Evolutionary conservation across 2,797 vertebrate species (phyloP), one percentile per base, ranked within the genome.

Genomic region (Sebastes oblongus): DNA sequence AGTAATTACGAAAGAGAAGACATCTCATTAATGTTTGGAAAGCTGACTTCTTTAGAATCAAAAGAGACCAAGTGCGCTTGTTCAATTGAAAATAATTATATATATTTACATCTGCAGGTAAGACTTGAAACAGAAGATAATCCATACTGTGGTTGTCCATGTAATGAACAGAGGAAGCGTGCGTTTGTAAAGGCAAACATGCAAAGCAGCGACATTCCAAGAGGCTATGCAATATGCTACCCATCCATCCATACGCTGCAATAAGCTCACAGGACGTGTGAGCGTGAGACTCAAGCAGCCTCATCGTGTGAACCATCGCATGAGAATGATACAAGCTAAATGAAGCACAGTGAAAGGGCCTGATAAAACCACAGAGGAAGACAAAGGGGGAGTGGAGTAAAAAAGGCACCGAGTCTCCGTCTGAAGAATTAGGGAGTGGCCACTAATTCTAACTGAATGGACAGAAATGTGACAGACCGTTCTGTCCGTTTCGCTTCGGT

Each of bases 1-100:
- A 84, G 87, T 90, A 86, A 92, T 89, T 89, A 83, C 80, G 77
- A 75, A 83, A 71, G 66, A 52, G 68, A 65, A 78, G 61, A 72
- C 83, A 76, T 72, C 80, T 66, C 80, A 75, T 87, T 62, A 64
- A 79, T 69, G 80, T 73, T 81, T 73, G 56, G 67, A 75, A 59
- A 66, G 70, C 80, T 2, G 3, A 25, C 66, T 52, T 58, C 54
- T 76, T 70, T 20, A 22, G 58, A 69, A 27, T 30, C 68, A 11
- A 36, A 36, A 56, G 32, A 27, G 24, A 64, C 80, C 70, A 66
- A 75, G 46, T 8, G 25, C 27, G 58, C 5, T 11, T 42, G 34
- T 10, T 59, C 6, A 3, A 9, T 8, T 42, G 13, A 39, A 42
- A 67, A 39, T 18, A 34, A 32, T 22, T 39, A 52, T 4, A 9